These are phyloP conservation scores for Saturnia pavonia DNA, from an alignment of 2,888 invertebrate genomes.

Conservation along the genomic window DNA sequence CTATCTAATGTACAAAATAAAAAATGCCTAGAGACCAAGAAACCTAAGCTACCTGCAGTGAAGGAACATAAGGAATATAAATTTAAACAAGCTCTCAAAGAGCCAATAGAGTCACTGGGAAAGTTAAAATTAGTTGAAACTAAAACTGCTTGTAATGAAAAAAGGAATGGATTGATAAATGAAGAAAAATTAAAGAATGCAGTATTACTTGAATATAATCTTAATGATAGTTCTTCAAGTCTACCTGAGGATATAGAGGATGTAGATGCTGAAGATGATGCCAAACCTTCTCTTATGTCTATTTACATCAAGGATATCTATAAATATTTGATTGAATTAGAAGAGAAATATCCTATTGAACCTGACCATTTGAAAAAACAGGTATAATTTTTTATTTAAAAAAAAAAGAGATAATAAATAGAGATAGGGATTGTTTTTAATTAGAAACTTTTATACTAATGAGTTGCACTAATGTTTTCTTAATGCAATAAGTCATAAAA, in stretches of 20 bases:
- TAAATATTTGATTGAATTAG: constrained; percentile 88
- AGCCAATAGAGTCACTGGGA: constrained; percentile 61
- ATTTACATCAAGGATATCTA: constrained; percentile 96
- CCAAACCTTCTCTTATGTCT: constrained; percentile 90
- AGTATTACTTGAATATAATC: background rate
- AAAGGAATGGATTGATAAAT: constrained; percentile 9
- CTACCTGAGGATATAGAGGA: constrained; percentile 82
- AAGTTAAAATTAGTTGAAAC: constrained; percentile 57
- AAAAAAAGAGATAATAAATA: too few relatives aligned
- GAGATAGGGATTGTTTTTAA: background rate
- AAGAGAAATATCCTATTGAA: constrained; percentile 85
- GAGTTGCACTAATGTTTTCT: too few relatives aligned
- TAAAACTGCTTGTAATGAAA: constrained; percentile 21
- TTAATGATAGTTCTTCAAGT: constrained; percentile 33
- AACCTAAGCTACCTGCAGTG: constrained; percentile 48
- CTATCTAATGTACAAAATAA: constrained; percentile 24
- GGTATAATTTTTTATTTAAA: constrained; percentile 46
- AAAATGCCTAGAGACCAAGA: constrained; percentile 53
- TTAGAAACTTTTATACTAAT: too few relatives aligned
- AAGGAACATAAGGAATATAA: constrained; percentile 53
- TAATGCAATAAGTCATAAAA: too few relatives aligned
- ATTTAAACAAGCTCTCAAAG: constrained; percentile 57
- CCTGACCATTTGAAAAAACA: constrained; percentile 86
- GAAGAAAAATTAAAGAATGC: constrained; percentile 7
- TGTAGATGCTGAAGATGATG: constrained; percentile 88